Evolutionary conservation across 2,888 invertebrate genomes (phyloP).

Genomic region (Mycalesis mineus): DNA sequence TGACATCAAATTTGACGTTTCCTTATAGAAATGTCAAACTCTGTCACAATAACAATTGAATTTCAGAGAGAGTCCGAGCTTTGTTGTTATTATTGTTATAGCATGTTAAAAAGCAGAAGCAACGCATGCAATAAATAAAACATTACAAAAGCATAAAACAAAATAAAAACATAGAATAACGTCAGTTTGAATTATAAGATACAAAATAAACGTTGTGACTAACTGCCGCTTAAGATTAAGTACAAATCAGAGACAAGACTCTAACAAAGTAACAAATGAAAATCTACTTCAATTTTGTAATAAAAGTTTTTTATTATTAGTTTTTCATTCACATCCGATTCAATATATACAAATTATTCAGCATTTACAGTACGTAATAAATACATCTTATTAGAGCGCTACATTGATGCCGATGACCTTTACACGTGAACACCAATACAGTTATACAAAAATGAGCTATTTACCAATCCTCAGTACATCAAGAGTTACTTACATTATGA

Average conservation of each 20-base stretch:
- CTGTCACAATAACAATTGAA: not conserved
- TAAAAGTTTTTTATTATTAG: constrained; percentile 72
- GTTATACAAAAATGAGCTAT: constrained; percentile 58
- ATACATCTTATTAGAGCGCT: constrained; percentile 59
- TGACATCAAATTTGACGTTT: not conserved
- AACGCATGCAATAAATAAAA: constrained; percentile 38
- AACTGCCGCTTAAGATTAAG: constrained; percentile 13
- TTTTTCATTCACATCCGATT: constrained; percentile 68
- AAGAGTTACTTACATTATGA: constrained; percentile 43
- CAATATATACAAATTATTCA: constrained; percentile 77
- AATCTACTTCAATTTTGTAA: constrained; percentile 63
- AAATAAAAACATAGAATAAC: constrained; percentile 22
- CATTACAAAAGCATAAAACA: constrained; percentile 22
- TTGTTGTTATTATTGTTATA: constrained; percentile 21
- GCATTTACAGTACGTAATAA: constrained; percentile 67
- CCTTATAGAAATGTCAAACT: not conserved
- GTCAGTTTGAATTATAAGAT: constrained; percentile 31
- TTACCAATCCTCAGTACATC: constrained; percentile 42
- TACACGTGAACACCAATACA: constrained; percentile 57
- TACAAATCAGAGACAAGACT: constrained; percentile 71
- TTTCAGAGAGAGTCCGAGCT: not conserved
- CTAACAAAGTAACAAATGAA: constrained; percentile 55
- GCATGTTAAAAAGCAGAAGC: constrained; percentile 34
- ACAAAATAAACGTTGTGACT: constrained; percentile 5
- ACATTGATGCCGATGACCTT: constrained; percentile 53